Evolutionary conservation across 2,888 invertebrate species (phyloP), one percentile per base, ranked within the genome.

Genomic region (Athripsodes cinereus): DNA sequence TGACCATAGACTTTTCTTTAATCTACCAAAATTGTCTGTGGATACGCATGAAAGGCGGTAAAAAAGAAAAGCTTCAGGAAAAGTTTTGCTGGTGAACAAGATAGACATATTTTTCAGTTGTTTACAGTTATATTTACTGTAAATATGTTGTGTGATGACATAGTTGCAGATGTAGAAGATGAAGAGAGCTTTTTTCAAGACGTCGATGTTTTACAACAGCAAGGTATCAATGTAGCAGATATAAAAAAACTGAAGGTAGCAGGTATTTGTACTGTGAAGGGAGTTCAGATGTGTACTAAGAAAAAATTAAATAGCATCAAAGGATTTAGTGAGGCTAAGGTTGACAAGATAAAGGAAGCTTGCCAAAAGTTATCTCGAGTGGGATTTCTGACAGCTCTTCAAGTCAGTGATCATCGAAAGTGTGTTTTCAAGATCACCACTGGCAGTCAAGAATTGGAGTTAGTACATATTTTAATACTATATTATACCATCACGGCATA

Each of bases 231-330:
- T 71, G 83, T 83, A 49, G 85, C 86, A 2, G 90, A 91, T 68
- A 85, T 91, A 22, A 88, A 88, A 73, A 87, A 87, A 70, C 71
- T 91, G 64, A 89, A 90, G 72, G 77, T 80, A 13, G 81, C 82
- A 50, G 90, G 90, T 64, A 88, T 91, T 66, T 90, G 88, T 67
- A 91, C 90, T 0, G 81, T 91, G 51, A 89, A 88, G 76, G 91
- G 90, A 1, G 78, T 90, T 56, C 87, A 88, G 69, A 91, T 91
- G 91, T 84, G 82, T 1, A 89, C 88, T 11, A 83, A 81, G 67
- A 88, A 87, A 68, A 87, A 83, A 68, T 69, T 91, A 55, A 81
- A 83, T 66, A 80, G 79, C 64, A 85, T 90, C 54, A 88, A 88
- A 75, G 90, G 89, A 3, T 84, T 90, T 67, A 86, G 87, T 19